Evolutionary conservation across 2,797 vertebrate genomes (phyloP).

Genomic region (Myripristis jacobus): DNA sequence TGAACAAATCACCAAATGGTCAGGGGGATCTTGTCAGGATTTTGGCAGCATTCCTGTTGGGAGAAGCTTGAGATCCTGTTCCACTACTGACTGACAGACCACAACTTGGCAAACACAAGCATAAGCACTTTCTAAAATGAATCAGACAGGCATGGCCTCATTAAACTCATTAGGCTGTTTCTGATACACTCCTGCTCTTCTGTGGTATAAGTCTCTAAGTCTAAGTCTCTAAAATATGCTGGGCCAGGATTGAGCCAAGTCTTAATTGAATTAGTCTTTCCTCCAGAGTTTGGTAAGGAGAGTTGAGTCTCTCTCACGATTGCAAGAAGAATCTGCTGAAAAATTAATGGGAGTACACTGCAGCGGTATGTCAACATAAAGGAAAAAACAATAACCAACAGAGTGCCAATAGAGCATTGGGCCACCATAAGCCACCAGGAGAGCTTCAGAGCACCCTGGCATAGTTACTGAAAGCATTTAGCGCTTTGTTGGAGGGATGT

Average conservation of each 20-base stretch:
- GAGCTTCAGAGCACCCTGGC: neutral
- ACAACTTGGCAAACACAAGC: conserved; percentile 4
- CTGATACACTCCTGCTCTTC: no score
- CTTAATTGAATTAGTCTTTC: neutral
- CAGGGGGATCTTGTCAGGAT: conserved; percentile 41
- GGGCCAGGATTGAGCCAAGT: neutral
- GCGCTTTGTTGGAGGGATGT: neutral
- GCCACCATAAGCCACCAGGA: neutral
- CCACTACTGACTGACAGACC: conserved; percentile 18
- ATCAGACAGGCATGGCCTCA: conserved; percentile 26
- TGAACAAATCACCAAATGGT: conserved; percentile 34
- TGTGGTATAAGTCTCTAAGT: no score
- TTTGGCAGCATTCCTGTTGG: conserved; percentile 29
- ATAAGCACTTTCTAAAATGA: conserved; percentile 16
- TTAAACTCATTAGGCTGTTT: conserved; percentile 33
- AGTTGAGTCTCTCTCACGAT: neutral
- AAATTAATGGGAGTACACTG: neutral
- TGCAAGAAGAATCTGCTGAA: neutral
- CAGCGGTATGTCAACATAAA: neutral
- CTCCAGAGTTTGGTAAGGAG: neutral
- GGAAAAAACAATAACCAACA: no score
- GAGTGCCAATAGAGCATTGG: neutral
- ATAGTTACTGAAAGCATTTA: neutral
- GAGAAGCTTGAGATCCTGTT: conserved; percentile 28
- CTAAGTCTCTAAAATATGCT: no score